Evolutionary conservation across 2,113 vertebrate species (phyloP).

Genomic region (Zootoca vivipara): DNA sequence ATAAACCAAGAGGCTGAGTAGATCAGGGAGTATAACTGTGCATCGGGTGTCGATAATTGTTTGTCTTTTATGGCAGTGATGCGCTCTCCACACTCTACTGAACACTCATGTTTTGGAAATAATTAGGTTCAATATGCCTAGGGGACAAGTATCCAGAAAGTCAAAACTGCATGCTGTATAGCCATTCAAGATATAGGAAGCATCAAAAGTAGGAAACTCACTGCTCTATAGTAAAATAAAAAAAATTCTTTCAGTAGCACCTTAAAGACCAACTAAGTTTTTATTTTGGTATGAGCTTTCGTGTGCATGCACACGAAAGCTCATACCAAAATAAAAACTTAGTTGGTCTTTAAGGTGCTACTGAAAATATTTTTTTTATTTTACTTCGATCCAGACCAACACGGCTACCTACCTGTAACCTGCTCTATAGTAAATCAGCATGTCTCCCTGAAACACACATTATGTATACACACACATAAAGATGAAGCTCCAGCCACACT

Average conservation of each 20-base stretch:
- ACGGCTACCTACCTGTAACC: too few species aligned
- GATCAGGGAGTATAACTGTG: conserved; percentile 4
- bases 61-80: conserved; percentile 15
- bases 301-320: too few species aligned
- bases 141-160: conserved; percentile 14
- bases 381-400: too few species aligned
- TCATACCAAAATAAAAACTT: too few species aligned
- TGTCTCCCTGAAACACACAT: conserved; percentile 47
- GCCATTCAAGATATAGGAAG: neutral
- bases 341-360: too few species aligned
- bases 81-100: conserved; percentile 26
- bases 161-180: neutral
- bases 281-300: too few species aligned
- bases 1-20: neutral
- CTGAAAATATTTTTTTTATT: too few species aligned
- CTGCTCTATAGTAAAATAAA: conserved; percentile 41
- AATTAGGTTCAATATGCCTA: conserved; percentile 4
- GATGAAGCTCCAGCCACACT: neutral
- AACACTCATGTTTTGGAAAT: conserved; percentile 39
- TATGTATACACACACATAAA: neutral
- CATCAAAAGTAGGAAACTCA: conserved; percentile 37
- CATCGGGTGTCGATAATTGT: conserved; percentile 3
- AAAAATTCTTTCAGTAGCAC: too few species aligned
- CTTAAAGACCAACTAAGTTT: too few species aligned
- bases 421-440: conserved; percentile 41